Conservation (phyloP, 2,888 invertebrate genomes). For the Myopa testacea region DNA sequence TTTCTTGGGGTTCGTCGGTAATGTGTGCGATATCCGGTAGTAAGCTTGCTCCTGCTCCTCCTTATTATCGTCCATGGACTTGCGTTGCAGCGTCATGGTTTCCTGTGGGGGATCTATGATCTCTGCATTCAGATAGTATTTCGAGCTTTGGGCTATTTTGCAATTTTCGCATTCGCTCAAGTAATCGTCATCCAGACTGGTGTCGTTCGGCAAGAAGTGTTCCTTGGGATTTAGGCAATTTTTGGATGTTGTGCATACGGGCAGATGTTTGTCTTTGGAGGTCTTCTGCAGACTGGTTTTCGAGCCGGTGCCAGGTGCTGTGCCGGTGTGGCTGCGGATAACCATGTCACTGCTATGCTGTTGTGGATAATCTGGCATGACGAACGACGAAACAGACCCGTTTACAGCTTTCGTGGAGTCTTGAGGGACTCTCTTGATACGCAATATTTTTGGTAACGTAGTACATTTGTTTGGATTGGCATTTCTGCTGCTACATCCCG, state of each 20-base stretch:
- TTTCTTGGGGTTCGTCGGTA: conserved; percentile 74
- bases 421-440: conserved; percentile 55
- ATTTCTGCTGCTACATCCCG: conserved; percentile 27
- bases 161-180: conserved; percentile 88
- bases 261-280: conserved; percentile 59
- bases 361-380: conserved; percentile 61
- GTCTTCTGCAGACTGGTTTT: neutral
- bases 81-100: conserved; percentile 77
- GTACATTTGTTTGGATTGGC: conserved; percentile 50
- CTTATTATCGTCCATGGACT: conserved; percentile 66
- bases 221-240: conserved; percentile 69
- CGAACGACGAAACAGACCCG: conserved; percentile 55
- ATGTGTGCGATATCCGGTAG: conserved; percentile 75
- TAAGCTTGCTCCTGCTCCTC: conserved; percentile 70
- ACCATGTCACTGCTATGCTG: conserved; percentile 26
- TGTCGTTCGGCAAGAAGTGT: conserved; percentile 68
- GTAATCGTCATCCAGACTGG: conserved; percentile 76
- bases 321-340: conserved; percentile 29
- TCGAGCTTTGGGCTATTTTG: conserved; percentile 80
- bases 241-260: conserved; percentile 68
- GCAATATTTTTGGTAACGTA: conserved; percentile 64
- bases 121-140: conserved; percentile 74
- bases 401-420: conserved; percentile 36
- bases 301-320: conserved; percentile 28
- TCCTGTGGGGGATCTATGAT: conserved; percentile 72